Conservation (phyloP, 2,797 vertebrate species). For the Chiroxiphia lanceolata region DNA sequence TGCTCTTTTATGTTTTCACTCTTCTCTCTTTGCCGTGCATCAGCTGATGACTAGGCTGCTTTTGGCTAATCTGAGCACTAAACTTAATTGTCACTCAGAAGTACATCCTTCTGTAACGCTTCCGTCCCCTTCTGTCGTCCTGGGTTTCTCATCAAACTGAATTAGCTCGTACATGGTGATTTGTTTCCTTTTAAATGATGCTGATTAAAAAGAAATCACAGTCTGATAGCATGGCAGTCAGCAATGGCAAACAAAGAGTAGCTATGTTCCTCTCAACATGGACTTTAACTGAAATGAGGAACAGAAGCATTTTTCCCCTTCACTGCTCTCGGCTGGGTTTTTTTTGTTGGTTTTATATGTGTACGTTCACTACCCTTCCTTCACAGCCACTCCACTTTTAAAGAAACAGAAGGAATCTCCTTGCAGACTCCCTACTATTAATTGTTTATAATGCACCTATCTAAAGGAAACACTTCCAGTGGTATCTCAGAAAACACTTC, state of each 20-base stretch:
- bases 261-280: not conserved
- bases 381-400: not conserved
- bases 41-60: not conserved
- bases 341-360: not conserved
- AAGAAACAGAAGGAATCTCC: not conserved
- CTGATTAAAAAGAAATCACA: not conserved
- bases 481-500: slow-evolving; percentile 7
- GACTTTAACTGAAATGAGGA: not conserved
- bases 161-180: not conserved
- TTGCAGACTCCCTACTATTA: not conserved
- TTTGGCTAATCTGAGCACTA: not conserved
- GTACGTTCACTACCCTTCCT: not conserved
- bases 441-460: slow-evolving; percentile 30
- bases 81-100: not conserved
- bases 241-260: not conserved
- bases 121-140: not conserved
- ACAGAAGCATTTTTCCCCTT: not conserved
- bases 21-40: not conserved
- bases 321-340: not conserved
- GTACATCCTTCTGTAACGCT: not conserved
- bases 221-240: not conserved
- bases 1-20: not conserved
- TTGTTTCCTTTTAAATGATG: not conserved
- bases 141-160: not conserved
- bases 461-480: slow-evolving; percentile 9